These are phyloP conservation scores for Watsonalla binaria DNA, from an alignment of 2,888 invertebrate genomes.

Conservation along the genomic window DNA sequence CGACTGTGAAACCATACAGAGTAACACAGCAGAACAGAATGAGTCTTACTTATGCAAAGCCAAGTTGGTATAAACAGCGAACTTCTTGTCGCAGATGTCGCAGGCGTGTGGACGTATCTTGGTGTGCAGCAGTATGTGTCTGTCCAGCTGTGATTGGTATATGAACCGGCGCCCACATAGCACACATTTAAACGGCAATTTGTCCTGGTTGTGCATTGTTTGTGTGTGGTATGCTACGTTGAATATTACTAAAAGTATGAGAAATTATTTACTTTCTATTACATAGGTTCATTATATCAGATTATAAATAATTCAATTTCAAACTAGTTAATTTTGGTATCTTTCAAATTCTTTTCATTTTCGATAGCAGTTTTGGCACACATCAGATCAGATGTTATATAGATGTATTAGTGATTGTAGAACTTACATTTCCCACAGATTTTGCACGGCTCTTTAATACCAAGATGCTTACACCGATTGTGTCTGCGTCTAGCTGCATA, in stretches of 20 bases:
- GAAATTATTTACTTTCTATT: background rate
- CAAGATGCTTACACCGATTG: conserved; percentile 52
- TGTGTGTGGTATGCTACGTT: conserved; percentile 35
- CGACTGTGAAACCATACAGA: too few relatives aligned
- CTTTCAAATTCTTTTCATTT: too few relatives aligned
- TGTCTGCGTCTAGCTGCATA: conserved; percentile 45
- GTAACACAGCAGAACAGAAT: too few relatives aligned
- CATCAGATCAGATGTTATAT: too few relatives aligned
- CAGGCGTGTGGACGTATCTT: conserved; percentile 52
- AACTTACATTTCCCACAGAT: conserved; percentile 60
- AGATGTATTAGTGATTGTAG: background rate
- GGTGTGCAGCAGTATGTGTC: conserved; percentile 51
- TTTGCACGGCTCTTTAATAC: conserved; percentile 49
- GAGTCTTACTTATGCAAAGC: conserved; percentile 49
- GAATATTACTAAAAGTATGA: conserved; percentile 38
- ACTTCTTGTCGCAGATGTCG: conserved; percentile 49
- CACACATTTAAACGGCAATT: conserved; percentile 40
- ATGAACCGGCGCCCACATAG: conserved; percentile 50
- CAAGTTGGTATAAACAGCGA: conserved; percentile 20
- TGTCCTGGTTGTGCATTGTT: conserved; percentile 36
- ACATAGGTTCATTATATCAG: too few relatives aligned
- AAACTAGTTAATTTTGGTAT: too few relatives aligned
- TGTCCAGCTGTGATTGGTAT: conserved; percentile 34
- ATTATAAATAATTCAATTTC: too few relatives aligned
- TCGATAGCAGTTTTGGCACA: too few relatives aligned